phyloP scores from a whole-genome alignment of 2,888 invertebrate species.

The Epinotia nisella region DNA sequence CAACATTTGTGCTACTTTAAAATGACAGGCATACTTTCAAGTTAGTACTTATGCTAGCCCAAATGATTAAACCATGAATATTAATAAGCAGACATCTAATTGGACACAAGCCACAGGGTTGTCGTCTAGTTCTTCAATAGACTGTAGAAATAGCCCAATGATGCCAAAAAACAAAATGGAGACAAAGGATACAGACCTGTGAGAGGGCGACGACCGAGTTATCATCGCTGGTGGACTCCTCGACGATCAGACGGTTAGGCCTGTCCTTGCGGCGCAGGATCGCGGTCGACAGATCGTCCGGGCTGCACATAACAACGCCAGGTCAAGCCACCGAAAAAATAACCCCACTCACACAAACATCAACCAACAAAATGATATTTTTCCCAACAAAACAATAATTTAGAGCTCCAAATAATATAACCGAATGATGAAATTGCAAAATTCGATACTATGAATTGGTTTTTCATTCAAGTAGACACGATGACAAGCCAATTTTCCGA shows the following conservation, averaged over 20 bases:
- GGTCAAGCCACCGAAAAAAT: slow-evolving; percentile 46
- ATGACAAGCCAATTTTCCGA: slow-evolving; percentile 84
- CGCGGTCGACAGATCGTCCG: slow-evolving; percentile 98
- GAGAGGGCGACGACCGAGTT: slow-evolving; percentile 99
- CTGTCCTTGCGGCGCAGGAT: slow-evolving; percentile 99
- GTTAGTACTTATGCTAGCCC: not conserved
- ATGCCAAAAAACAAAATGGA: slow-evolving; percentile 41
- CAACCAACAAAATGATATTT: slow-evolving; percentile 21
- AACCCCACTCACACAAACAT: slow-evolving; percentile 46
- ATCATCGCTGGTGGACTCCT: slow-evolving; percentile 99
- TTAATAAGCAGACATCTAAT: not conserved
- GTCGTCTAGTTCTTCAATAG: not conserved
- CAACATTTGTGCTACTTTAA: slow-evolving; percentile 5
- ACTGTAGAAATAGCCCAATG: slow-evolving; percentile 48
- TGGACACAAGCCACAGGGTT: not conserved
- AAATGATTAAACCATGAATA: not conserved
- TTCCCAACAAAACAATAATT: slow-evolving; percentile 13
- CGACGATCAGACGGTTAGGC: slow-evolving; percentile 98
- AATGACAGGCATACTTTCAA: not conserved
- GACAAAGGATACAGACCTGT: slow-evolving; percentile 86
- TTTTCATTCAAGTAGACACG: slow-evolving; percentile 69
- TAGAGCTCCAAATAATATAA: slow-evolving; percentile 8
- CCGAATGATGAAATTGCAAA: slow-evolving; percentile 51
- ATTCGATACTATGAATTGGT: slow-evolving; percentile 48
- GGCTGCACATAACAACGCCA: slow-evolving; percentile 75